These are phyloP conservation scores for Itoplectis maculator DNA, from an alignment of 2,888 invertebrate genomes.

Conservation along the genomic window DNA sequence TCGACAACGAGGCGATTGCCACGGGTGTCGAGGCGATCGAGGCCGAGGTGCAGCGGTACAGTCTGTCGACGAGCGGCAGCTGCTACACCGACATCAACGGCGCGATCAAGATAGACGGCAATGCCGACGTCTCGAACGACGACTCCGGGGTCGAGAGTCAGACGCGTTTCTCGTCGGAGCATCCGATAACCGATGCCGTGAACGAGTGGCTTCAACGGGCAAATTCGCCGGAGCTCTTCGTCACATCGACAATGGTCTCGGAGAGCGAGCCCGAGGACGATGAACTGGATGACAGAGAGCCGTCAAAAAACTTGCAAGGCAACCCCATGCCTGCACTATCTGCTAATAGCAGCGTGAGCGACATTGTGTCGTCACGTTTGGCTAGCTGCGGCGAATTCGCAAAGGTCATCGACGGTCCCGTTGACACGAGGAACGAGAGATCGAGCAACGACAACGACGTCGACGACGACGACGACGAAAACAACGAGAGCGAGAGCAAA, in stretches of 20 bases:
- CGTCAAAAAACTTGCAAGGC: slow-evolving; percentile 86
- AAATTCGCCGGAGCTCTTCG: slow-evolving; percentile 82
- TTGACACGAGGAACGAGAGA: slow-evolving; percentile 8
- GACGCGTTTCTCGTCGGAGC: slow-evolving; percentile 70
- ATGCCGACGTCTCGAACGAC: slow-evolving; percentile 74
- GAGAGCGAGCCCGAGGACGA: slow-evolving; percentile 72
- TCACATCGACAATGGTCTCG: slow-evolving; percentile 67
- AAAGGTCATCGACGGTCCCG: slow-evolving; percentile 61
- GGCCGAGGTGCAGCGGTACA: slow-evolving; percentile 55
- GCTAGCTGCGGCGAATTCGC: slow-evolving; percentile 81
- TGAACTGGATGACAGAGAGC: slow-evolving; percentile 75
- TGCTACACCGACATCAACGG: slow-evolving; percentile 2
- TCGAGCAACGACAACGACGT: slow-evolving; percentile 1
- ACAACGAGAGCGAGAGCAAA: slow-evolving; percentile 48
- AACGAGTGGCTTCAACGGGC: slow-evolving; percentile 86
- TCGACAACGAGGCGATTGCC: slow-evolving; percentile 50
- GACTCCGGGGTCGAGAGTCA: slow-evolving; percentile 81
- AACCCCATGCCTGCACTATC: slow-evolving; percentile 86
- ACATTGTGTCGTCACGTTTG: slow-evolving; percentile 75
- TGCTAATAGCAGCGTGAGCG: slow-evolving; percentile 82
- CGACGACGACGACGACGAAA: slow-evolving; percentile 65
- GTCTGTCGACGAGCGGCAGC: slow-evolving; percentile 52
- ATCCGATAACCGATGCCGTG: slow-evolving; percentile 87
- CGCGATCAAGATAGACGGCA: slow-evolving; percentile 38
- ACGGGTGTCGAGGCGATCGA: slow-evolving; percentile 67